Evolutionary conservation across 1,140 invertebrate genomes (phyloP).

Genomic region (Cydia amplana): DNA sequence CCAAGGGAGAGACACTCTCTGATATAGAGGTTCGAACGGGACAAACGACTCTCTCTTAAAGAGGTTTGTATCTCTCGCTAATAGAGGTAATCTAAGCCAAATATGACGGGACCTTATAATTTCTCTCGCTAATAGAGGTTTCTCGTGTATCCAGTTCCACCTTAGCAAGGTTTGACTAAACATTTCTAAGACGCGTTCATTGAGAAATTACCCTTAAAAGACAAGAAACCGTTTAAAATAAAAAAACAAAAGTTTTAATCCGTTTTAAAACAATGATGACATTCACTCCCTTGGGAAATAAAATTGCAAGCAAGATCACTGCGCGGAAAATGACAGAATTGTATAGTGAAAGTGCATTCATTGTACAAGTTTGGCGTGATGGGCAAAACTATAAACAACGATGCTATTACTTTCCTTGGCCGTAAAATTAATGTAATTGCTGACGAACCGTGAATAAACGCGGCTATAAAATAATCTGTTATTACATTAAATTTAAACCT

Average conservation of each 20-base stretch:
- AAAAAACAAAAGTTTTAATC: not conserved
- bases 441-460: not conserved
- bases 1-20: too few relatives aligned
- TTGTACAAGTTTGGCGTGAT: slow-evolving; percentile 25
- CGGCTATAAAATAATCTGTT: not conserved
- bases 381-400: not conserved
- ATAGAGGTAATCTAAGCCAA: too few relatives aligned
- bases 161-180: too few relatives aligned
- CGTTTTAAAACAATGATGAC: not conserved
- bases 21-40: too few relatives aligned
- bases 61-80: too few relatives aligned
- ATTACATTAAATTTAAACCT: not conserved
- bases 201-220: too few relatives aligned
- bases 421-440: not conserved
- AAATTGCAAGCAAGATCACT: slow-evolving; percentile 20
- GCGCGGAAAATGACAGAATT: slow-evolving; percentile 22
- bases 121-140: too few relatives aligned
- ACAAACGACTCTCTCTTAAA: too few relatives aligned
- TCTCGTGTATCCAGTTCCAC: too few relatives aligned
- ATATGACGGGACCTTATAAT: too few relatives aligned
- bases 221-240: not conserved
- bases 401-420: slow-evolving; percentile 9
- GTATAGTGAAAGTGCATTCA: slow-evolving; percentile 19
- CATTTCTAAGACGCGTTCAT: too few relatives aligned
- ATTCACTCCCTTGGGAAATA: slow-evolving; percentile 20